Evolutionary conservation across 2,888 invertebrate genomes (phyloP).

Genomic region (Agelastica alni): DNA sequence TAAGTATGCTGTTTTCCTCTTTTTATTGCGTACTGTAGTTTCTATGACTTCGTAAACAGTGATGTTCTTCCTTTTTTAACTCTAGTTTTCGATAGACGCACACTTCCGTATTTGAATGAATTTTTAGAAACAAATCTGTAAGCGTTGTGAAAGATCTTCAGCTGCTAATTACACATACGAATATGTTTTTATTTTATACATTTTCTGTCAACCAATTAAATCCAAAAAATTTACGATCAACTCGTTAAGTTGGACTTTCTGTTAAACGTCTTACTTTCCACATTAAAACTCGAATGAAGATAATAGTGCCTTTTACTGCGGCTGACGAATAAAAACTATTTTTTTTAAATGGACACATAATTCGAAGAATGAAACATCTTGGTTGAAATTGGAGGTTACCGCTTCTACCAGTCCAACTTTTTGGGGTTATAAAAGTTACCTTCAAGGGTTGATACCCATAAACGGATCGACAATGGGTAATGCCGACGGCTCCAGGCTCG

Average conservation of each 20-base stretch:
- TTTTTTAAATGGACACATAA: constrained; percentile 22
- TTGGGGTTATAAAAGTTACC: constrained; percentile 33
- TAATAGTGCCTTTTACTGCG: constrained; percentile 19
- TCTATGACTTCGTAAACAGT: too few species aligned
- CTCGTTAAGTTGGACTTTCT: constrained; percentile 15
- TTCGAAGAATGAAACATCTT: constrained; percentile 28
- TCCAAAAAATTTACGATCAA: constrained; percentile 16
- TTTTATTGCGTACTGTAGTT: too few species aligned
- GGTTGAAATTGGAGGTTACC: constrained; percentile 30
- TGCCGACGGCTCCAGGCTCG: not conserved
- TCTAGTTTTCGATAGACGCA: too few species aligned
- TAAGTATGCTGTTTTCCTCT: too few species aligned
- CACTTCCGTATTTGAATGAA: too few species aligned
- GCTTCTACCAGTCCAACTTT: constrained; percentile 24
- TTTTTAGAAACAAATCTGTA: too few species aligned
- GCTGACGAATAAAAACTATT: constrained; percentile 25
- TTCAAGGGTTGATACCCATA: constrained; percentile 31
- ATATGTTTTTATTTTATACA: too few species aligned
- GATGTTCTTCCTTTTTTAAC: too few species aligned
- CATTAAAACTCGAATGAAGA: constrained; percentile 17
- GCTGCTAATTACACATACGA: too few species aligned
- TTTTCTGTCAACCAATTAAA: constrained; percentile 20
- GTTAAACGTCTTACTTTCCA: constrained; percentile 4
- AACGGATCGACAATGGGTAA: constrained; percentile 25
- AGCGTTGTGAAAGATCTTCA: too few species aligned